phyloP scores from a whole-genome alignment of 2,113 vertebrate species.

The Cinclus mexicanus region DNA sequence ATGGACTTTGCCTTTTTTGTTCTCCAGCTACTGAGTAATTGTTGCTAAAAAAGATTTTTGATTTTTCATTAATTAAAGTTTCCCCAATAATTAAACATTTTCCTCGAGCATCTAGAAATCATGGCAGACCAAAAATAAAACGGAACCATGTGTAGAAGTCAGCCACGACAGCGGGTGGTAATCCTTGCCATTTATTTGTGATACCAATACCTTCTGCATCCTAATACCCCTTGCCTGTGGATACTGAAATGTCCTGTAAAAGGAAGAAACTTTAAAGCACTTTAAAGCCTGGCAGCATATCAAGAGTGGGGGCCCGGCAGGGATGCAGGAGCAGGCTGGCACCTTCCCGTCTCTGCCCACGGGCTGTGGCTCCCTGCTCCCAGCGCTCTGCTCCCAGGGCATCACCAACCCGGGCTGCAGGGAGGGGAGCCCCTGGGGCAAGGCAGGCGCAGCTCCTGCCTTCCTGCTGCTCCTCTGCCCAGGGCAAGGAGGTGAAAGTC shows the following conservation, averaged over 20 bases:
- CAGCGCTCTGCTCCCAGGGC: background rate
- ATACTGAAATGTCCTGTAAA: background rate
- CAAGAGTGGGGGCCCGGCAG: background rate
- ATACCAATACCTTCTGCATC: background rate
- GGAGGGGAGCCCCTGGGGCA: background rate
- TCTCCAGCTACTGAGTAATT: background rate
- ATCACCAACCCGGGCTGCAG: background rate
- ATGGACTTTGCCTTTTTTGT: background rate
- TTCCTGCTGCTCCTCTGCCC: background rate
- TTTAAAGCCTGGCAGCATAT: background rate
- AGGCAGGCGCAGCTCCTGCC: background rate
- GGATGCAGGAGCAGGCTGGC: background rate
- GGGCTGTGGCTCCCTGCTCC: background rate
- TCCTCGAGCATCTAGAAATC: background rate
- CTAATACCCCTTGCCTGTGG: background rate
- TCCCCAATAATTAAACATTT: background rate
- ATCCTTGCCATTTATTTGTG: background rate
- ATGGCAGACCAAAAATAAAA: background rate
- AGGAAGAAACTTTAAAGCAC: background rate
- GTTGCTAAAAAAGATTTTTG: background rate
- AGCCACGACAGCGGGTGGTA: background rate
- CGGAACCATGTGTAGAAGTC: background rate
- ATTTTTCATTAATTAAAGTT: background rate
- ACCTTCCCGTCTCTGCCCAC: background rate
- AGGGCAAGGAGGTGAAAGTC: fast-evolving